Conservation (phyloP, 2,113 vertebrate species). For the Ammodytes dubius region DNA sequence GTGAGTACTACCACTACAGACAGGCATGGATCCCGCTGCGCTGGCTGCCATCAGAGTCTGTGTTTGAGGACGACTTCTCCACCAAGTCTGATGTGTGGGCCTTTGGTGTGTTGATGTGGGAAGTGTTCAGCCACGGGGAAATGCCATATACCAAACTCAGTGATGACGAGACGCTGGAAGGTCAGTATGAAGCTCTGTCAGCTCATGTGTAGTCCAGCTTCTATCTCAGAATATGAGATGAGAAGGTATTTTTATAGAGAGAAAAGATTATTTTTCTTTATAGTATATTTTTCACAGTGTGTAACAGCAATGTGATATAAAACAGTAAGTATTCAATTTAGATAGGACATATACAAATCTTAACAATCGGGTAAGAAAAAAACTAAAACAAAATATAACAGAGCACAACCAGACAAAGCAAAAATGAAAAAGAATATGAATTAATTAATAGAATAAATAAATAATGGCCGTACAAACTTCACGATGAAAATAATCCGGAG, state of each 20-base stretch:
- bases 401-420: too few relatives aligned
- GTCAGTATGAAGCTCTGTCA: constrained; percentile 75
- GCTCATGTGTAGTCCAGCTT: not conserved
- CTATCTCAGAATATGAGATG: not conserved
- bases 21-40: constrained; percentile 97
- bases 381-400: too few relatives aligned
- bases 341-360: too few relatives aligned
- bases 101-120: constrained; percentile 98
- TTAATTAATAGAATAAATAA: too few relatives aligned
- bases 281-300: too few relatives aligned
- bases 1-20: constrained; percentile 97
- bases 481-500: too few relatives aligned
- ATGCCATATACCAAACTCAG: constrained; percentile 89
- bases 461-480: too few relatives aligned
- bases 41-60: constrained; percentile 95
- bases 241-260: not conserved
- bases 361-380: too few relatives aligned
- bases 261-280: too few relatives aligned
- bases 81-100: constrained; percentile 97
- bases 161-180: constrained; percentile 94
- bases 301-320: too few relatives aligned
- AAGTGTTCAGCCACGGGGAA: constrained; percentile 94
- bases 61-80: constrained; percentile 96
- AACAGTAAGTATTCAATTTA: too few relatives aligned
- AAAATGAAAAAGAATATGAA: too few relatives aligned